Base-by-base conservation (phyloP, 1,140 invertebrate genomes). In the Solenopsis fugax region DNA sequence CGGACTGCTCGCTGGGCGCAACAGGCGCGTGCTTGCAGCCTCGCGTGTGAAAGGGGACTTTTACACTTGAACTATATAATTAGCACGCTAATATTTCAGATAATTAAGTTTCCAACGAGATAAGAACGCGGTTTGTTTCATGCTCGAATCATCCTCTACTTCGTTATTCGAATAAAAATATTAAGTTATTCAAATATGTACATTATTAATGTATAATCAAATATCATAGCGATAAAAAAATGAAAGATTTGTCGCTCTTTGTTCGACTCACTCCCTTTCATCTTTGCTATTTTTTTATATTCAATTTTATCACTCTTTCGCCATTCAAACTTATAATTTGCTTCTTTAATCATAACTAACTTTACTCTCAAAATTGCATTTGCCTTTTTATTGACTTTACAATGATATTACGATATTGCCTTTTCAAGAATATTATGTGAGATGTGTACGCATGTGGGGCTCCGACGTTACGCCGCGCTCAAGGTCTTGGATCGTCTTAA, bases 401-500 rank as follows among this genome's bases (percentile, higher is more conserved):
- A 37, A 60, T 2, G 37, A 65, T 16, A 41, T 45, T 13, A 29
- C 10, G n/a, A 45, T 62, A 64, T 64, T 48, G 4, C 5, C 21
- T 37, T 60, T 52, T 60, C 41, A 7, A 54, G 9, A 41, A 54
- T 10, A 58, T 73, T 52, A 24, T n/a, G 21, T 37, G 18, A 77
- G 50, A 71, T 29, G 4, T 9, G n/a, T n/a, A 71, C n/a, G 29
- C 18, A 10, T 52, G 34, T 16, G 41, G 7, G 13, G 29, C 64
- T 69, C 52, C 54, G 67, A 50, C 29, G 45, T 85, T 69, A 78
- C 54, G 73, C 75, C 76, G 13, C 75, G 77, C 71, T 85, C 54
- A 85, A 82, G 86, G 86, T 84, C 69, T 84, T 54, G 56, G 7
- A 73, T 84, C 45, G 69, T 48, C 69, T 84, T 84, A 84, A 84